Evolutionary conservation across 2,113 vertebrate species (phyloP), one percentile per base, ranked within the genome.

Genomic region (Globicephala melas): DNA sequence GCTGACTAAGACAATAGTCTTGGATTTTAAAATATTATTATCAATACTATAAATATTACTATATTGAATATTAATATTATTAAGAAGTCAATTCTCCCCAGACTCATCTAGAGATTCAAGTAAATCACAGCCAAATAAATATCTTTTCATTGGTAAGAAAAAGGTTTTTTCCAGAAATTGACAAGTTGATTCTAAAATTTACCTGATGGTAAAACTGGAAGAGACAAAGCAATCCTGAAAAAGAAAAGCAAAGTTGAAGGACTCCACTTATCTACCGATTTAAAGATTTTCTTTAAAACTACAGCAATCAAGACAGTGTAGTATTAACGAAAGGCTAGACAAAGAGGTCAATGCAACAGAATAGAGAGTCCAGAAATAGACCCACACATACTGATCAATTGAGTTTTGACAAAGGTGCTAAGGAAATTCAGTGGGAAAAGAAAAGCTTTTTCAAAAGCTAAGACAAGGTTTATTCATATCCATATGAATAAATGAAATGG

Each of bases 171-270:
- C 67, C 18, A 55, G 60, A 88, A 90, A 89, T 21, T 55, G 15
- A 76, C 18, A 91, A 28, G 44, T 60, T 62, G 13, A 81, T 41
- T 77, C 80, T 84, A 97, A 93, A 97, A 95, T 81, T 17, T 88
- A 67, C 83, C 47, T 67, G 21, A 90, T n/a, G n/a, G 26, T 36
- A 79, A 36, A 91, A 1, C 3, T 50, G 65, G 38, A 81, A 89
- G 7, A 95, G 26, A 91, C 17, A 68, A 92, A 94, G 18, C 1
- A 53, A 44, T 47, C 26, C 26, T 79, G 14, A 60, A 80, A 93
- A 80, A 92, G 31, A 68, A 86, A 4, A 58, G 12, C 28, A 15
- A 92, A 89, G 18, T 63, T 89, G 63, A 85, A 53, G 55, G 38
- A 33, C 44, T 94, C 13, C 23, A 63, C 2, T 86, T 88, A 12